Percentiles rank a stretch among this genome's conserved stretches.
These are phyloP conservation scores for Chelon labrosus DNA, from an alignment of 2,797 vertebrate species.

Conservation along the genomic window DNA sequence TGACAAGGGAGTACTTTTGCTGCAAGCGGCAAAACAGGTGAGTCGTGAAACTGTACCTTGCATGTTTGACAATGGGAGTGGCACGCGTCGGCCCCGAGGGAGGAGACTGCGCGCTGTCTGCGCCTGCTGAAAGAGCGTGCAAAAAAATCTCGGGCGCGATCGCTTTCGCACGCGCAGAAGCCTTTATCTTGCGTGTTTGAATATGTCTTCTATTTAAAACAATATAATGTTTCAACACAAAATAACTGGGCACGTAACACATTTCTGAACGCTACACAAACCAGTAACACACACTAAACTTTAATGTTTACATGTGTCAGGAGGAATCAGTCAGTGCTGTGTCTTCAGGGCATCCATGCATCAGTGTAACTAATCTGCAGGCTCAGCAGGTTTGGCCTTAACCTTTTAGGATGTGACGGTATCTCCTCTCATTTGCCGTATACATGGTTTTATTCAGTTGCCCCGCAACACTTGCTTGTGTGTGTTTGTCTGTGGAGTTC, in stretches of 20 bases:
- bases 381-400: conserved; percentile 54
- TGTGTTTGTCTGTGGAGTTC: conserved; percentile 27
- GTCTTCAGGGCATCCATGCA: conserved; percentile 48
- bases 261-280: conserved; percentile 3
- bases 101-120: conserved; percentile 44
- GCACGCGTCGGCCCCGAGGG: conserved; percentile 73
- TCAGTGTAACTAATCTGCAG: conserved; percentile 66
- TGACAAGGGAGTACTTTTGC: conserved; percentile 52
- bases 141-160: conserved; percentile 23
- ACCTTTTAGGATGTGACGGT: conserved; percentile 69
- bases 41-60: conserved; percentile 77
- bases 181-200: not conserved
- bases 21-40: conserved; percentile 81
- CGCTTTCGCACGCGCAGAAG: not conserved
- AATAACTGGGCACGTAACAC: not conserved
- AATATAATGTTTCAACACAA: not conserved
- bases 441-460: conserved; percentile 47
- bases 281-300: conserved; percentile 17
- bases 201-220: not conserved
- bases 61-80: conserved; percentile 67
- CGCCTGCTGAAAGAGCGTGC: conserved; percentile 31
- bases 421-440: conserved; percentile 50
- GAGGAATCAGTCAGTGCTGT: conserved; percentile 60
- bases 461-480: conserved; percentile 53
- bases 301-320: conserved; percentile 58